These are phyloP conservation scores for Arbacia lixula DNA, from an alignment of 53 echinoderm and acorn worm genomes.

Conservation along the genomic window DNA sequence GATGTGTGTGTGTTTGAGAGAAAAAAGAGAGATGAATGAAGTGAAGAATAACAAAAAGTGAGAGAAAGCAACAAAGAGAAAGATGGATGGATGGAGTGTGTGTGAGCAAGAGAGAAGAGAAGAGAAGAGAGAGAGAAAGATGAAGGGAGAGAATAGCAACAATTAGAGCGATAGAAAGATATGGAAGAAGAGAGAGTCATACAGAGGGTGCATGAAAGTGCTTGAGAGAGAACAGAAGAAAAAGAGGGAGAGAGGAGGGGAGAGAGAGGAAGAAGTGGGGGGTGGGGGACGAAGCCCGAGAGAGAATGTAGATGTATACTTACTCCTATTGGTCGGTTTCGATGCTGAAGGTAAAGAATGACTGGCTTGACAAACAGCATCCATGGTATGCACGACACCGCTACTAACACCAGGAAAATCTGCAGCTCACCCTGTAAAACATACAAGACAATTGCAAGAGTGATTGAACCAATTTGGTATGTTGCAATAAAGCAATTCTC, in stretches of 20 bases:
- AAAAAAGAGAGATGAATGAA: too few species aligned
- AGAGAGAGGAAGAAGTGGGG: too few species aligned
- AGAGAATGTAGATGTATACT: too few species aligned
- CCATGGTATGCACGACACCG: slow-evolving; percentile 63
- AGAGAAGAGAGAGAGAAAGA: not conserved
- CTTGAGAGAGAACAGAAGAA: too few species aligned
- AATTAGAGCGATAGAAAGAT: not conserved
- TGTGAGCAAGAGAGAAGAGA: too few species aligned
- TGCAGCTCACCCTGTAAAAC: slow-evolving; percentile 8
- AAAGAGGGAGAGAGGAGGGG: too few species aligned
- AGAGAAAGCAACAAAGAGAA: too few species aligned
- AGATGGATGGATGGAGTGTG: too few species aligned
- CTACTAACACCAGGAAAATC: slow-evolving; percentile 62
- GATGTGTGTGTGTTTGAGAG: too few species aligned
- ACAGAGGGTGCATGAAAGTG: too few species aligned
- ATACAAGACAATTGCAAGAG: not conserved
- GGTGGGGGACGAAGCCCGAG: too few species aligned
- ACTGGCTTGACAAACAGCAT: slow-evolving; percentile 69
- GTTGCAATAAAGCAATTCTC: not conserved
- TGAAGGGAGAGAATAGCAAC: not conserved
- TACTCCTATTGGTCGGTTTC: slow-evolving; percentile 17
- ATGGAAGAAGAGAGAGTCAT: not conserved
- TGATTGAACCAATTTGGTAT: not conserved
- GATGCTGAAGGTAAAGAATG: slow-evolving; percentile 19
- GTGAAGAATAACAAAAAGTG: too few species aligned